Conservation (phyloP, 2,888 invertebrate species). For the Caenorhabditis sulstoni region DNA sequence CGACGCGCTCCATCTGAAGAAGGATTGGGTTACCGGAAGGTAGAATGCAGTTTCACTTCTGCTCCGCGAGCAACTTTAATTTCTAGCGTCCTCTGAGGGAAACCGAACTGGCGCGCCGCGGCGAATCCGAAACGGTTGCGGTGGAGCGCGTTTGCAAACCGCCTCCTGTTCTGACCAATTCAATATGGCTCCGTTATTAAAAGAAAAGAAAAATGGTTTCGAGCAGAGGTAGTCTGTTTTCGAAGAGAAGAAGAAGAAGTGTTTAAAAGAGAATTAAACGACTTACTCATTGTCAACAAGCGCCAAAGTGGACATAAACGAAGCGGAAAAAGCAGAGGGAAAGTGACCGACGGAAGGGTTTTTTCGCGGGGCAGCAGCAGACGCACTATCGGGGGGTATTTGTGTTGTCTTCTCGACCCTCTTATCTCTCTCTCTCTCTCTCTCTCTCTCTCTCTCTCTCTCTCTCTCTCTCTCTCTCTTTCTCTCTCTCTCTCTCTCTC, state of each 20-base stretch:
- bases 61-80: not conserved
- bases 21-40: slow-evolving; percentile 2
- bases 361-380: not conserved
- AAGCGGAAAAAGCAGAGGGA: not conserved
- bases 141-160: no score
- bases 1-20: slow-evolving; percentile 24
- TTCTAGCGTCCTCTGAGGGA: no score
- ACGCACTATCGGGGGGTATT: not conserved
- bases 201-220: no score
- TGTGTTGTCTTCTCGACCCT: slow-evolving; percentile 5
- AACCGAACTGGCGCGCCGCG: no score
- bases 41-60: no score
- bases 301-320: slow-evolving; percentile 18
- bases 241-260: not conserved
- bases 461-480: no score
- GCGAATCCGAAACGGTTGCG: no score
- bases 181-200: no score
- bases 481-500: no score
- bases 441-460: no score
- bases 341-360: not conserved
- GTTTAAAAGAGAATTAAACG: slow-evolving; percentile 3
- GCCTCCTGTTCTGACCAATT: no score
- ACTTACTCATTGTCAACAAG: slow-evolving; percentile 47
- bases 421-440: slow-evolving; percentile 2
- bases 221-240: no score